Evolutionary conservation across 2,113 vertebrate species (phyloP), one percentile per base, ranked within the genome.

Genomic region (Gallinago paraguaiae): DNA sequence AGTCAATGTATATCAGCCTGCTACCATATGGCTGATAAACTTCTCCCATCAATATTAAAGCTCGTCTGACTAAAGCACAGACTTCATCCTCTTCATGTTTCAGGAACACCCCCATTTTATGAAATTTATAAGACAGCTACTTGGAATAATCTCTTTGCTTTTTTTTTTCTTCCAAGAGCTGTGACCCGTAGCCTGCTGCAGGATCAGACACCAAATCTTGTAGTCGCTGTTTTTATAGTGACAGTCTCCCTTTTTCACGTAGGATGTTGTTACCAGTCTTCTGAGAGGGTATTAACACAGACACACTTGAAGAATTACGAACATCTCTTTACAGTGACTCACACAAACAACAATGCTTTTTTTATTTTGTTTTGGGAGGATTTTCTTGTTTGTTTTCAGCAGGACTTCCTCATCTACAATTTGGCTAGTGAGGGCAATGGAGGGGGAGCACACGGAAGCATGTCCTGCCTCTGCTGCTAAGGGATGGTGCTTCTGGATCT

Each of bases 21-120:
- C 86, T 85, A 59, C 90, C 69, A 87, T 90, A 91, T 94, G 93
- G 90, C 82, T 93, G 82, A 88, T 95, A 96, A 96, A 96, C 50
- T 70, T 92, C 70, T 95, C 17, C 59, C 18, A 31, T 82, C 71
- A 46, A 50, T 94, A 77, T 77, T 90, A 92, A 82, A 92, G 75
- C 84, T 93, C 67, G 72, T 65, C 82, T 90, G 84, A 59, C 90
- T 77, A 30, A 85, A 95, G 63, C 50, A 81, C 72, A 78, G 64
- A 8, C 37, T 91, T 88, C 70, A 86, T 96, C 93, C 63, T 85
- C 87, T 87, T 87, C 69, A 15, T 92, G 91, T 77, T 70, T 89
- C 67, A 65, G 63, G 59, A 91, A 74, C 63, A 74, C 82, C 82
- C 41, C 54, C 65, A 11, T 95, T 92, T 85, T 86, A 75, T 94